phyloP scores from a whole-genome alignment of 2,113 vertebrate genomes.

The Protobothrops flavoviridis region DNA sequence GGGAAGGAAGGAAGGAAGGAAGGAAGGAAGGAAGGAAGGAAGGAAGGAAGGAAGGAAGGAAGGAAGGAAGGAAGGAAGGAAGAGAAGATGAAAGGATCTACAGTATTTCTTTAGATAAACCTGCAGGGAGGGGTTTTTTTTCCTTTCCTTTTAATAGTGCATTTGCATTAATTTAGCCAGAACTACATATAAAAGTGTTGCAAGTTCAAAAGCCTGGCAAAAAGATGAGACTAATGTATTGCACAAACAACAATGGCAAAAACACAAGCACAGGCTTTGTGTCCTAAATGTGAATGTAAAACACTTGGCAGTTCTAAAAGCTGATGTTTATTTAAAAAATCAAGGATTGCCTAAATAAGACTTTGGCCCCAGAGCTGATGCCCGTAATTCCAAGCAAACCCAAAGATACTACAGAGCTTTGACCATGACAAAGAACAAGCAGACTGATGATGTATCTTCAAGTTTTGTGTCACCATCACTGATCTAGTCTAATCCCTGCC shows the following conservation, averaged over 20 bases:
- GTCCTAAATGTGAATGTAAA: slow-evolving; percentile 83
- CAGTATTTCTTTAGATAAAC: slow-evolving; percentile 45
- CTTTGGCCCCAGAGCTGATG: slow-evolving; percentile 85
- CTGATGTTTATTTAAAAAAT: slow-evolving; percentile 90
- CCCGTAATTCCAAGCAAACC: slow-evolving; percentile 81
- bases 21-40: no score
- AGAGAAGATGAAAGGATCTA: slow-evolving; percentile 5
- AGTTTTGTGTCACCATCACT: slow-evolving; percentile 46
- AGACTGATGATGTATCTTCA: slow-evolving; percentile 82
- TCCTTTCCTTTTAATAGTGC: slow-evolving; percentile 28
- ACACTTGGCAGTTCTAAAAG: slow-evolving; percentile 78
- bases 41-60: slow-evolving; percentile 39
- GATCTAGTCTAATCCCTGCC: neutral
- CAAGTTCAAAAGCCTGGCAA: slow-evolving; percentile 59
- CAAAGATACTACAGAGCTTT: slow-evolving; percentile 79
- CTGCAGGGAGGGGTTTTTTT: slow-evolving; percentile 25
- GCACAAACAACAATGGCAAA: slow-evolving; percentile 58
- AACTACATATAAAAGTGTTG: slow-evolving; percentile 59
- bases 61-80: slow-evolving; percentile 15
- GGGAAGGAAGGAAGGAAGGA: neutral
- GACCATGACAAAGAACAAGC: slow-evolving; percentile 83
- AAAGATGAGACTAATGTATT: slow-evolving; percentile 62
- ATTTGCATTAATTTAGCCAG: slow-evolving; percentile 58
- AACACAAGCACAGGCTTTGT: slow-evolving; percentile 54
- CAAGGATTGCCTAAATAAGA: slow-evolving; percentile 86